A percentile compares a stretch with the other conserved stretches of the same genome.
Evolutionary conservation across 2,113 vertebrate species (phyloP).

Genomic region (Macquaria australasica): DNA sequence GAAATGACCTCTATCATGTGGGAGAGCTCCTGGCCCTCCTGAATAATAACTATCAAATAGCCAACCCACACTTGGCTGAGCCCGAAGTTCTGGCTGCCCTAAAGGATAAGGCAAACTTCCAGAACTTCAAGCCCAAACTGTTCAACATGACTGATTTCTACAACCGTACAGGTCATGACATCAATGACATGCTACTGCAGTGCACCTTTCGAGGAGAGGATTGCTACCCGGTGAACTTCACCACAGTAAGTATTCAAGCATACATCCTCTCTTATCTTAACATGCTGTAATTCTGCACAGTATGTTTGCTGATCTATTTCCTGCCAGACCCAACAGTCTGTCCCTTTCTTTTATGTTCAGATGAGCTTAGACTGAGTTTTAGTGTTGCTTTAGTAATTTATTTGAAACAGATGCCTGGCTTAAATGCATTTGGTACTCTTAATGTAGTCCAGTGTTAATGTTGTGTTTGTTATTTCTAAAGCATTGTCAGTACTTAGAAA

Average conservation of each 20-base stretch:
- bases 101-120: constrained; percentile 91
- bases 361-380: constrained; percentile 9
- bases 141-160: constrained; percentile 95
- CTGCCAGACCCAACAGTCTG: constrained; percentile 29
- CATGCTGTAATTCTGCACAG: constrained; percentile 25
- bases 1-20: constrained; percentile 91
- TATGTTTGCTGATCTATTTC: constrained; percentile 5
- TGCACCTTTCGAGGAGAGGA: constrained; percentile 89
- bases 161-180: constrained; percentile 91
- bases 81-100: constrained; percentile 87
- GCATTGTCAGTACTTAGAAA: neutral
- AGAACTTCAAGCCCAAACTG: constrained; percentile 89
- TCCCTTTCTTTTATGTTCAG: constrained; percentile 2
- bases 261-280: constrained; percentile 10
- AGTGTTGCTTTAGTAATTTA: constrained; percentile 19
- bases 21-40: constrained; percentile 91
- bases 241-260: constrained; percentile 84
- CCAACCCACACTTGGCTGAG: constrained; percentile 88
- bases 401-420: constrained; percentile 17
- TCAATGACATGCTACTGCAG: constrained; percentile 90
- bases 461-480: constrained; percentile 9
- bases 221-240: constrained; percentile 88
- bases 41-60: constrained; percentile 88
- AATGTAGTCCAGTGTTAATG: neutral
- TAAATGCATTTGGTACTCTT: constrained; percentile 8